Evolutionary conservation across 2,113 vertebrate genomes (phyloP).

Genomic region (Blennius ocellaris): DNA sequence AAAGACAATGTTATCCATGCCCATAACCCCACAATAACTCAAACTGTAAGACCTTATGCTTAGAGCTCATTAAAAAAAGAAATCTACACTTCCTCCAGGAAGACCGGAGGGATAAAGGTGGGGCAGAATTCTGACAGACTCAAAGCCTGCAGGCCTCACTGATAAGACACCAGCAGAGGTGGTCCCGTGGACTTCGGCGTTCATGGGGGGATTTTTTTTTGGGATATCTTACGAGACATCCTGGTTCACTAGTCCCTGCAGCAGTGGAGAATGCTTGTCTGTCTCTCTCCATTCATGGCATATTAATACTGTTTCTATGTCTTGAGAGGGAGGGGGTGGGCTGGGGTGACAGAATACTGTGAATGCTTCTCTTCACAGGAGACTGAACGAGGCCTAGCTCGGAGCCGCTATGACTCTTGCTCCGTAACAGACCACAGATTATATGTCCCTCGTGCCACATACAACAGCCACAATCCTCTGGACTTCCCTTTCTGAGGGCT

Average conservation of each 20-base stretch:
- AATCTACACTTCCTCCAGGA: conserved; percentile 16
- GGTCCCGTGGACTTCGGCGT: conserved; percentile 38
- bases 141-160: conserved; percentile 13
- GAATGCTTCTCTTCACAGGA: conserved; percentile 80
- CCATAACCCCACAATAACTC: background rate
- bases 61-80: background rate
- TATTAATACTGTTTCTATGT: conserved; percentile 83
- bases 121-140: conserved; percentile 24
- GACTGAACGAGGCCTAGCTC: conserved; percentile 60
- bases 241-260: conserved; percentile 52
- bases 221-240: conserved; percentile 60
- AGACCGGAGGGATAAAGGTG: background rate
- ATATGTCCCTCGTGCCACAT: conserved; percentile 77
- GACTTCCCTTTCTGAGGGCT: conserved; percentile 78
- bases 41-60: background rate
- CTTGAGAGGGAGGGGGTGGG: conserved; percentile 46
- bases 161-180: conserved; percentile 44
- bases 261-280: conserved; percentile 75
- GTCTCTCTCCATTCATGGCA: conserved; percentile 81
- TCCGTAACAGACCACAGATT: conserved; percentile 77
- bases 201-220: conserved; percentile 54
- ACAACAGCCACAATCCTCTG: conserved; percentile 77
- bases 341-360: conserved; percentile 69
- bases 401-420: conserved; percentile 62
- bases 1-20: background rate